Percentiles rank a stretch among this genome's conserved stretches.
These are phyloP conservation scores for Atethmia centrago DNA, from an alignment of 2,888 invertebrate genomes.

Conservation along the genomic window DNA sequence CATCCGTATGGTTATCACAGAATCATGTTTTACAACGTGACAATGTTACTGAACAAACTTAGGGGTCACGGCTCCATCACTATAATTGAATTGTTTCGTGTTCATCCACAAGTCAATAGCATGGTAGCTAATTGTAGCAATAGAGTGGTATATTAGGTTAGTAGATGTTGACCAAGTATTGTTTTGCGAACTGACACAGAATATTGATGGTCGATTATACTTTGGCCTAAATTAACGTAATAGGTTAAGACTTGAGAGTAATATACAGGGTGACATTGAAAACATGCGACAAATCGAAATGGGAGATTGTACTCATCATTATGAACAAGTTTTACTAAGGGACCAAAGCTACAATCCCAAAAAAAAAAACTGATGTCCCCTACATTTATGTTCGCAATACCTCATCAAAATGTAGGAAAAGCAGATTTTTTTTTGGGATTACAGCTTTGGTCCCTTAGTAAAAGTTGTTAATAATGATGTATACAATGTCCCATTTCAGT, in stretches of 20 bases:
- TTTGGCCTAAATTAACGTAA: neutral
- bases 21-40: conserved; percentile 44
- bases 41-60: conserved; percentile 21
- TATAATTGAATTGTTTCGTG: conserved; percentile 60
- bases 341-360: no score
- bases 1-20: conserved; percentile 49
- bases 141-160: conserved; percentile 1
- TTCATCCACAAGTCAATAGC: neutral
- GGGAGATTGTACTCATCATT: no score
- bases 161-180: neutral
- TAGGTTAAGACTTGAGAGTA: no score
- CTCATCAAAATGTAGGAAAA: no score
- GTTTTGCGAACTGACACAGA: neutral
- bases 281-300: fast-evolving
- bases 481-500: no score
- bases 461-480: no score
- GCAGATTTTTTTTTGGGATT: no score
- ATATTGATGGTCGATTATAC: conserved; percentile 14
- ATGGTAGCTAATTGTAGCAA: neutral
- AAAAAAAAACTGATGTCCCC: no score
- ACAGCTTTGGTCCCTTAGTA: no score
- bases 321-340: no score
- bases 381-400: no score
- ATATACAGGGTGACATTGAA: no score
- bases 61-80: conserved; percentile 40